Evolutionary conservation across 2,888 invertebrate species (phyloP).

Genomic region (Theretra japonica): DNA sequence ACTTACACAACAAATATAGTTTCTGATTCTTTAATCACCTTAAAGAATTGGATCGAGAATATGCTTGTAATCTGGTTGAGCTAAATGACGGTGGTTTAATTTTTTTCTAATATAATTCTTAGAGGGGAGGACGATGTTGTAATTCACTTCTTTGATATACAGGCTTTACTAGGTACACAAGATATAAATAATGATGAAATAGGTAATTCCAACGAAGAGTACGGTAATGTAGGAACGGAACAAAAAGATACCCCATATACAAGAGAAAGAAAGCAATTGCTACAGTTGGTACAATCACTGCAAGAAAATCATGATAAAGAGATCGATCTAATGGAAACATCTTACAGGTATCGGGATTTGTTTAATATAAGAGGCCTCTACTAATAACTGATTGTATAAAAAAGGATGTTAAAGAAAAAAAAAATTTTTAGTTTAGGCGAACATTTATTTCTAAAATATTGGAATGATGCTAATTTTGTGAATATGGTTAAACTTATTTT

Average conservation of each 20-base stretch:
- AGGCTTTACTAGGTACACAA: slow-evolving; percentile 67
- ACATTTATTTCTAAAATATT: neutral
- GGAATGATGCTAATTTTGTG: neutral
- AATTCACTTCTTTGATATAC: slow-evolving; percentile 37
- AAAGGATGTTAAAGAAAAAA: slow-evolving; percentile 10
- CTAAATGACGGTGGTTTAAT: no score
- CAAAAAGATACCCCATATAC: slow-evolving; percentile 60
- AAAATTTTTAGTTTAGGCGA: no score
- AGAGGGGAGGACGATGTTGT: slow-evolving; percentile 45
- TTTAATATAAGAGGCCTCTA: no score
- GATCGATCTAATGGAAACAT: slow-evolving; percentile 86
- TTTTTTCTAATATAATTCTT: neutral
- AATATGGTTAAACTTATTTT: neutral
- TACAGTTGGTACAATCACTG: slow-evolving; percentile 80
- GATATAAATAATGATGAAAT: slow-evolving; percentile 46
- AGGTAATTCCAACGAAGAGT: slow-evolving; percentile 41
- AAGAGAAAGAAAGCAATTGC: slow-evolving; percentile 70
- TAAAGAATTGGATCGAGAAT: neutral
- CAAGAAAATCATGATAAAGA: slow-evolving; percentile 86
- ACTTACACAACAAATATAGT: no score
- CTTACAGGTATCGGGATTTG: slow-evolving; percentile 81
- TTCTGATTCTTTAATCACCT: no score
- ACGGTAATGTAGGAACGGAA: slow-evolving; percentile 48
- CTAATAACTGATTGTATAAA: no score
- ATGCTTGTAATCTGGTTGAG: no score